Evolutionary conservation across 2,888 invertebrate species (phyloP), one percentile per base, ranked within the genome.

Genomic region (Tuberolachnus salignus): DNA sequence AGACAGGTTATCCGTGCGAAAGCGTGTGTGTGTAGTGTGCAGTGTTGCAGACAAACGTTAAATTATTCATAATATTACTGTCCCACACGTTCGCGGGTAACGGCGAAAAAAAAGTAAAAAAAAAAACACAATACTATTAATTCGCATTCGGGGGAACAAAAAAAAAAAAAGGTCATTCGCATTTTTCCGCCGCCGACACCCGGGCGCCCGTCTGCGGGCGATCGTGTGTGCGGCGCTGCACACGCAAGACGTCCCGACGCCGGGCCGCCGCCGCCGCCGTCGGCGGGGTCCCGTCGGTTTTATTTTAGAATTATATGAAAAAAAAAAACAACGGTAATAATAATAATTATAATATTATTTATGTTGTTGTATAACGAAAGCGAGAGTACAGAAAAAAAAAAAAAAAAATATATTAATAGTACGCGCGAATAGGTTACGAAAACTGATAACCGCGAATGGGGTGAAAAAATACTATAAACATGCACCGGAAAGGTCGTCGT

Each of bases 131-230:
- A 64, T 73, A 73, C 63, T 73, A 73, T 74, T 74, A 53, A 74
- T 61, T 73, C 51, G 8, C 9, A 42, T 44, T 14, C 1, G 34
- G 34, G 3, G 6, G 6, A 46, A 19, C 26, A 34, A 72, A 61
- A 34, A 46, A 70, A 57, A 71, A 71, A 73, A 75, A 75, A 66
- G 74, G 74, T 75, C 55, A 66, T 66, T 75, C 74, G 55, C 74
- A 57, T 75, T 75, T 75, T 66, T 34, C 34, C 21, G 57, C 19
- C 34, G 49, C 26, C 74, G 74, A 63, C 74, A 57, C 66, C 66
- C 74, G 66, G 66, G 64, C 66, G 74, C 74, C 74, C 46, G 64
- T 66, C 53, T 64, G 55, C 8, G 3, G n/a, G 26, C 26, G n/a
- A 19, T 44, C 59, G 57, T 23, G 59, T 49, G 63, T 51, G 49